Evolutionary conservation across 1,140 invertebrate genomes (phyloP).

Genomic region (Batillaria attramentaria): DNA sequence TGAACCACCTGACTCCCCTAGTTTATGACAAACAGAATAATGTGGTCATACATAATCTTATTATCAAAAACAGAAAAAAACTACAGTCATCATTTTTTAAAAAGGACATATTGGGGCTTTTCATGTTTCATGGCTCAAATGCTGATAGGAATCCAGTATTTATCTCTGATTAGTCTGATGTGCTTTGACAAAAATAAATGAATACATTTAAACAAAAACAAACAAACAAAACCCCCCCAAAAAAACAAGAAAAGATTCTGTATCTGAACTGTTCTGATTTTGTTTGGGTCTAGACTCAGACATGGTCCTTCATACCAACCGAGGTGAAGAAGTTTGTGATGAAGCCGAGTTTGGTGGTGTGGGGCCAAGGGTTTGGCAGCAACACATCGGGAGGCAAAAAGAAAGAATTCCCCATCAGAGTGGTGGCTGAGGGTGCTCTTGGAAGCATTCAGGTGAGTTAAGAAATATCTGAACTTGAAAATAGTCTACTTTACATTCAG

Average conservation of each 20-base stretch:
- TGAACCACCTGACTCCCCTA: too few species aligned
- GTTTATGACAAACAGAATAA: too few species aligned
- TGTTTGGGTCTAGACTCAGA: conserved; percentile 55
- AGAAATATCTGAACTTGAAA: too few species aligned
- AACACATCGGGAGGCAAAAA: conserved; percentile 65
- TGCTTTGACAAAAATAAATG: neutral
- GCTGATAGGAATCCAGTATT: too few species aligned
- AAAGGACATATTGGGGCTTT: too few species aligned
- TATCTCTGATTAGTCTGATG: neutral
- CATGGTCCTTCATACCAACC: conserved; percentile 67
- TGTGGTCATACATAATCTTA: too few species aligned
- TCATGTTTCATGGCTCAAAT: too few species aligned
- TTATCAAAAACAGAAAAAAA: too few species aligned
- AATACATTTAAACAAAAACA: neutral
- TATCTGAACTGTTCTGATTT: neutral
- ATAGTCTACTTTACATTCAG: too few species aligned
- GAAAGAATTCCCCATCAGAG: conserved; percentile 61
- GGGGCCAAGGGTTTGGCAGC: conserved; percentile 67
- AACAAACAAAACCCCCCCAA: too few species aligned
- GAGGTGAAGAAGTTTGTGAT: conserved; percentile 65
- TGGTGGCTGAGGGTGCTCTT: conserved; percentile 65
- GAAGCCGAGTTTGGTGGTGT: conserved; percentile 67
- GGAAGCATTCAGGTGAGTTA: conserved; percentile 64
- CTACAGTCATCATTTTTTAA: too few species aligned
- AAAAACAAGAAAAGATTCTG: conserved; percentile 21